Evolutionary conservation across 2,797 vertebrate genomes (phyloP).

Genomic region (Epinephelus awoara): DNA sequence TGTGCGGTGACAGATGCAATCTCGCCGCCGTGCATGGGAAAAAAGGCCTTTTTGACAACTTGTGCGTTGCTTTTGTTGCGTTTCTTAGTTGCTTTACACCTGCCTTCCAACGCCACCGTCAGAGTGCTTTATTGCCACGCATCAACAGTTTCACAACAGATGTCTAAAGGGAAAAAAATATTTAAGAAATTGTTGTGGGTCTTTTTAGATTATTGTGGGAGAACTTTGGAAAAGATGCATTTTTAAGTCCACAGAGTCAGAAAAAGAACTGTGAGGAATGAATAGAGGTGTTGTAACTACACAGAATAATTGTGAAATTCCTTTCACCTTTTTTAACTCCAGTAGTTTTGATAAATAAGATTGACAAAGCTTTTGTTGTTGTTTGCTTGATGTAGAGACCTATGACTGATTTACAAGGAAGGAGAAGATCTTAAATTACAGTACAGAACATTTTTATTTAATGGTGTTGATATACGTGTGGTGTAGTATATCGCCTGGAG

Average conservation of each 20-base stretch:
- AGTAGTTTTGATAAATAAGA: neutral
- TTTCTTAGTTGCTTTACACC: slow-evolving; percentile 40
- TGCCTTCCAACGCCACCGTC: slow-evolving; percentile 20
- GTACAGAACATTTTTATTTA: neutral
- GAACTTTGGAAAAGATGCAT: neutral
- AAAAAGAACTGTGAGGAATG: neutral
- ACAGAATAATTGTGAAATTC: neutral
- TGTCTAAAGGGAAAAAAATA: neutral
- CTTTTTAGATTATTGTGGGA: neutral
- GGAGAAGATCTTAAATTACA: neutral
- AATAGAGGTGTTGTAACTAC: neutral
- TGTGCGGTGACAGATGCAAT: slow-evolving; percentile 57
- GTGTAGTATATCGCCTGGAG: neutral
- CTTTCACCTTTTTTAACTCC: neutral
- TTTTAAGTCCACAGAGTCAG: neutral
- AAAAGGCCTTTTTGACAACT: slow-evolving; percentile 57
- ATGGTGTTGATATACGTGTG: neutral
- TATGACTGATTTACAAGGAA: neutral
- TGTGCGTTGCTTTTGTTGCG: slow-evolving; percentile 46
- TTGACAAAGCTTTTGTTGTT: neutral
- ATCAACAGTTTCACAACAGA: slow-evolving; percentile 1
- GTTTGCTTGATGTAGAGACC: neutral
- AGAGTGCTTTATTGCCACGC: slow-evolving; percentile 10
- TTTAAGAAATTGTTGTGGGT: neutral
- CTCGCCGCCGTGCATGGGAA: slow-evolving; percentile 24